Evolutionary conservation across 2,113 vertebrate species (phyloP).

Genomic region (Cynocephalus volans): DNA sequence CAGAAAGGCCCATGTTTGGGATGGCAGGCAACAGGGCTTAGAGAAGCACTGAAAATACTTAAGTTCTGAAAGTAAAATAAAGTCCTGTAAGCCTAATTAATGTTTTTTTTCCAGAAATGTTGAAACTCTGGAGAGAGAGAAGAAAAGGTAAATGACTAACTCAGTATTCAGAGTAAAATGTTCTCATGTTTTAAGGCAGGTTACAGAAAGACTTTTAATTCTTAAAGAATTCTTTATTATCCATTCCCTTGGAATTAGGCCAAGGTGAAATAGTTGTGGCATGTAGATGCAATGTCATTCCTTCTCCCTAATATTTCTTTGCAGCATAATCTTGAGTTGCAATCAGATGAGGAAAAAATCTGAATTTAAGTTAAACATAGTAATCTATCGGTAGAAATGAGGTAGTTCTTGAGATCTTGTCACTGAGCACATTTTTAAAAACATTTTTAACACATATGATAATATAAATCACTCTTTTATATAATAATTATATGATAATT

Average conservation of each 20-base stretch:
- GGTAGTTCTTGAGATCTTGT: background rate
- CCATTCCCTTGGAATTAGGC: background rate
- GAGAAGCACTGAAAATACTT: background rate
- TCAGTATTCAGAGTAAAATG: background rate
- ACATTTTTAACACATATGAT: background rate
- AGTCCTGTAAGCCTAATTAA: background rate
- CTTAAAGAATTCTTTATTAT: background rate
- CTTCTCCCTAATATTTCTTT: background rate
- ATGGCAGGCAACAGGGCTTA: background rate
- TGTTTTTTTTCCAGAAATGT: background rate
- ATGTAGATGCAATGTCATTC: background rate
- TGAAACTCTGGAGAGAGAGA: background rate
- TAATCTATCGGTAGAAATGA: background rate
- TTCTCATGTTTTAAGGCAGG: background rate
- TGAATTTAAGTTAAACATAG: background rate
- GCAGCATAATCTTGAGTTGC: background rate
- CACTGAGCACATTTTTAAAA: background rate
- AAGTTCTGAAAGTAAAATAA: background rate
- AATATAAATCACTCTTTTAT: background rate
- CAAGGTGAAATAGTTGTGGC: fast-evolving
- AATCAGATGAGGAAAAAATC: background rate
- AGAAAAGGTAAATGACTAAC: background rate
- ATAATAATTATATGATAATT: background rate
- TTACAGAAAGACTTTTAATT: background rate
- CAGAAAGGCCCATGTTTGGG: background rate